These are phyloP conservation scores for Diorhabda carinulata DNA, from an alignment of 1,140 invertebrate genomes.

Conservation along the genomic window DNA sequence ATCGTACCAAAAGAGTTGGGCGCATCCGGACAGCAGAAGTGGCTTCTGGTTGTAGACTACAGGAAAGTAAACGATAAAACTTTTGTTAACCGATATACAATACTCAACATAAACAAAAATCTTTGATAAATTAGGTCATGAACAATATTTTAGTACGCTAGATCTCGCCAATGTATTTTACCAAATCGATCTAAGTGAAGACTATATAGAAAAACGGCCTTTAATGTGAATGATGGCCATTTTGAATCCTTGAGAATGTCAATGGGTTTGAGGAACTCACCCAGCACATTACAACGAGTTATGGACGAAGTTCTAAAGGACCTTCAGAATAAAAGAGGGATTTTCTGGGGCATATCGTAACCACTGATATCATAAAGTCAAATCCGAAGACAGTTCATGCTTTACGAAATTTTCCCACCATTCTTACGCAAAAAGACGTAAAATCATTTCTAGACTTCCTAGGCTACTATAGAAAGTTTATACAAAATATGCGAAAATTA, in stretches of 20 bases:
- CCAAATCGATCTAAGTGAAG: conserved; percentile 16
- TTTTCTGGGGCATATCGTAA: conserved; percentile 40
- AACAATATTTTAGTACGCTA: conserved; percentile 45
- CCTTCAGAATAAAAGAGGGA: conserved; percentile 23
- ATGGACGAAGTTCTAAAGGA: conserved; percentile 19
- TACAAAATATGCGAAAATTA: conserved; percentile 34
- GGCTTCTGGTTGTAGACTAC: conserved; percentile 40
- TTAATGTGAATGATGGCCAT: conserved; percentile 30
- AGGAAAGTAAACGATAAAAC: conserved; percentile 47
- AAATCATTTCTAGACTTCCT: conserved; percentile 24
- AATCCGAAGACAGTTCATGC: conserved; percentile 21
- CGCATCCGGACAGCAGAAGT: conserved; percentile 21
- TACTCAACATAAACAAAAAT: conserved; percentile 49
- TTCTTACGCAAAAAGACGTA: conserved; percentile 32
- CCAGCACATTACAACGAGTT: conserved; percentile 16
- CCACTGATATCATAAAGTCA: conserved; percentile 29
- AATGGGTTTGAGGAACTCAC: conserved; percentile 28
- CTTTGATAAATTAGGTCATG: conserved; percentile 38
- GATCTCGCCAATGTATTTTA: conserved; percentile 41
- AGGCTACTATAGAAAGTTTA: conserved; percentile 34
- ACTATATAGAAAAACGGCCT: conserved; percentile 45
- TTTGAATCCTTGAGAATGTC: conserved; percentile 32
- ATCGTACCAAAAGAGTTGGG: conserved; percentile 23
- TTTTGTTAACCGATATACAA: conserved; percentile 49
- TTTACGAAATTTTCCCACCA: conserved; percentile 37